Evolutionary conservation across 2,888 invertebrate species (phyloP).

Genomic region (Troides oblongomaculatus): DNA sequence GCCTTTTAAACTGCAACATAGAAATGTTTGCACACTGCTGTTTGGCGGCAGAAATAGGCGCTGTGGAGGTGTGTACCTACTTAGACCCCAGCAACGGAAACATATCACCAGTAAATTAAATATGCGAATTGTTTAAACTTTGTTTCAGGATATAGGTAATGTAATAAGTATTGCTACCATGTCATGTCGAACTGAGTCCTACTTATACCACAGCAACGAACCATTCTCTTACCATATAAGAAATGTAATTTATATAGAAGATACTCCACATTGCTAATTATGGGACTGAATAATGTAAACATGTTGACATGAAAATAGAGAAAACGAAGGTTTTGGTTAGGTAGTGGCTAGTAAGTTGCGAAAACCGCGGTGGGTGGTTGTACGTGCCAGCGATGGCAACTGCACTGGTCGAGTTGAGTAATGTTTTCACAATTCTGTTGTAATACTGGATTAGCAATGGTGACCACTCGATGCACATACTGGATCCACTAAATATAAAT

Average conservation of each 20-base stretch:
- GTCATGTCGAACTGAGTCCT: neutral
- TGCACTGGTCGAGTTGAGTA: conserved; percentile 45
- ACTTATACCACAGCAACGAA: too few species aligned
- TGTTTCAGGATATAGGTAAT: neutral
- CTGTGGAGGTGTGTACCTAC: too few species aligned
- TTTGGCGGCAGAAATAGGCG: too few species aligned
- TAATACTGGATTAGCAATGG: conserved; percentile 63
- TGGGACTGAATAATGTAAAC: too few species aligned
- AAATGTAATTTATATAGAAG: too few species aligned
- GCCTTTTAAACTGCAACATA: too few species aligned
- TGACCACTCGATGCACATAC: conserved; percentile 42
- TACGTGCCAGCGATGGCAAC: conserved; percentile 36
- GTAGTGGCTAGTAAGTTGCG: conserved; percentile 25
- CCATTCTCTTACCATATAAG: too few species aligned
- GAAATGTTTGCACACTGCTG: too few species aligned
- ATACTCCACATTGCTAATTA: too few species aligned
- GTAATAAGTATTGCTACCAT: neutral
- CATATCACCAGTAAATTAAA: conserved; percentile 1
- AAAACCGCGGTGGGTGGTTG: conserved; percentile 29
- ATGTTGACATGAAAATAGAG: too few species aligned
- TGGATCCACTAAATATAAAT: neutral
- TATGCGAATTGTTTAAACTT: conserved; percentile 14
- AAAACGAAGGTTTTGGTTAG: neutral
- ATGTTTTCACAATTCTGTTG: conserved; percentile 64
- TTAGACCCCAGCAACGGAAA: too few species aligned